Evolutionary conservation across 2,797 vertebrate genomes (phyloP).

Genomic region (Taenioides sp.): DNA sequence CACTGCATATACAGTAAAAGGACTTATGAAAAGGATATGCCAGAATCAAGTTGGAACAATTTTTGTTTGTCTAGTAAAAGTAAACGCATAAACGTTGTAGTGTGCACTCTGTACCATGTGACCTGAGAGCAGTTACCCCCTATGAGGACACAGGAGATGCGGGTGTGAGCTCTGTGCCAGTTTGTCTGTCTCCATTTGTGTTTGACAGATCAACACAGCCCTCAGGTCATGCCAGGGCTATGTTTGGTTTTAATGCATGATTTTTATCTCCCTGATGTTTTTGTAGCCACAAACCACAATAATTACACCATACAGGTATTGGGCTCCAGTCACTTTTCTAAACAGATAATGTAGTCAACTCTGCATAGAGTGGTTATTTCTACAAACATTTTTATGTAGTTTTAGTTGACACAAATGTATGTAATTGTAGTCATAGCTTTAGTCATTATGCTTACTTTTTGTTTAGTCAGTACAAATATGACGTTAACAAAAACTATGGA

Average conservation of each 20-base stretch:
- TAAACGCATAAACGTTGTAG: background rate
- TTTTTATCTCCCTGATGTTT: conserved; percentile 54
- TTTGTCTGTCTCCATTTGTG: conserved; percentile 49
- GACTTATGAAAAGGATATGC: no score
- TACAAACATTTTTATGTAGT: no score
- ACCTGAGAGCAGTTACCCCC: conserved; percentile 7
- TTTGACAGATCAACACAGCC: conserved; percentile 41
- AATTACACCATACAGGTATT: conserved; percentile 52
- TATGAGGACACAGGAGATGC: conserved; percentile 20
- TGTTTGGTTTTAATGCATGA: conserved; percentile 44
- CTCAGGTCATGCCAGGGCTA: conserved; percentile 46
- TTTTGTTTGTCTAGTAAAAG: no score
- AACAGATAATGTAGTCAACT: no score
- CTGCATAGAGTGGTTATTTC: no score
- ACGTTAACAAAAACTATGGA: no score
- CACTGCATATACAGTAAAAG: no score
- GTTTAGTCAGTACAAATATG: no score
- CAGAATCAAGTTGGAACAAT: no score
- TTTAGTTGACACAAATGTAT: no score
- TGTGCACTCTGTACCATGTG: background rate
- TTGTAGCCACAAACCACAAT: conserved; percentile 67
- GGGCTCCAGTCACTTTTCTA: conserved; percentile 6
- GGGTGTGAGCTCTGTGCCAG: conserved; percentile 24
- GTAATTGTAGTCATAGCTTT: no score
- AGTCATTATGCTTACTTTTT: no score